Evolutionary conservation across 1,140 invertebrate genomes (phyloP).

Genomic region (Macrocentrus cingulum): DNA sequence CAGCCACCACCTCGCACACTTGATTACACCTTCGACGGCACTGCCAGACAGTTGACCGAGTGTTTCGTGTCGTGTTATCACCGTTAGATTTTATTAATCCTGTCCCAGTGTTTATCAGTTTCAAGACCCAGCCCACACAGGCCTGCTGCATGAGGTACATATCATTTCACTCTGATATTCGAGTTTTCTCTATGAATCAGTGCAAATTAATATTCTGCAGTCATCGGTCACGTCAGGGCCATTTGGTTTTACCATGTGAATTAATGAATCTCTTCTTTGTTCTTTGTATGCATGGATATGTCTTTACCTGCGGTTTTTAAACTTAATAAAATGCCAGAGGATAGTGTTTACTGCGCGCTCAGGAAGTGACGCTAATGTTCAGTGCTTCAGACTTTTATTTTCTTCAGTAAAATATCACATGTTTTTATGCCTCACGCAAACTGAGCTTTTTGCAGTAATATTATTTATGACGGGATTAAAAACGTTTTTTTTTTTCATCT

Average conservation of each 20-base stretch:
- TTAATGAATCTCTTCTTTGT: slow-evolving; percentile 4
- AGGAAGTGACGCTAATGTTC: too few relatives aligned
- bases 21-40: slow-evolving; percentile 8
- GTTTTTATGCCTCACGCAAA: too few relatives aligned
- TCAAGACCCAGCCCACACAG: too few relatives aligned
- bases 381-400: too few relatives aligned
- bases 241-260: not conserved
- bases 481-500: too few relatives aligned
- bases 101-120: not conserved
- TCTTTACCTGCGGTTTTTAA: too few relatives aligned
- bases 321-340: too few relatives aligned
- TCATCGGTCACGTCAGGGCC: slow-evolving; percentile 2
- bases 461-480: too few relatives aligned
- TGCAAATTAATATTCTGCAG: not conserved
- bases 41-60: not conserved
- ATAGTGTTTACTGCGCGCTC: too few relatives aligned
- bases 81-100: not conserved
- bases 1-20: slow-evolving; percentile 15
- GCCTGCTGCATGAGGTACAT: not conserved
- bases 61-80: not conserved
- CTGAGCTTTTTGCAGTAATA: too few relatives aligned
- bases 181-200: not conserved
- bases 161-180: not conserved
- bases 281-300: not conserved
- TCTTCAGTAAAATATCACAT: too few relatives aligned